Base-by-base conservation (phyloP, 2,888 invertebrate genomes). In the Agrotis clavis region DNA sequence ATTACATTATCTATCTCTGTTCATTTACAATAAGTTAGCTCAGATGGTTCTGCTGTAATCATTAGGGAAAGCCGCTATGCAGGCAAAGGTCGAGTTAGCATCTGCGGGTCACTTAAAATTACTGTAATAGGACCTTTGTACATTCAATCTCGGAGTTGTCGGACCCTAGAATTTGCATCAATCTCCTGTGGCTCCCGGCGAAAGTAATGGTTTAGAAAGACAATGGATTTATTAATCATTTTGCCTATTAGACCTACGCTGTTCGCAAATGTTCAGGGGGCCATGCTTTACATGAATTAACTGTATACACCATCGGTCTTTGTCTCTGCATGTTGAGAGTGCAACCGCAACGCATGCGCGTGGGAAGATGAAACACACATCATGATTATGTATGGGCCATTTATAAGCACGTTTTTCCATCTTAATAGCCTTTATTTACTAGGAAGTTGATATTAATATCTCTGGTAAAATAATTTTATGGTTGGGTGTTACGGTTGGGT, bases 361-460 rank as follows among this genome's bases (percentile, higher is more conserved):
- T 90, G 87, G 90, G 89, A 87, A 88, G 88, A 89, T 87, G 86
- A 83, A 85, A 84, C 81, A 84, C 75, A 86, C 77, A 76, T 82
- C 81, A 85, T 83, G 79, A 90, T 85, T 84, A 75, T 77, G 70
- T 83, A 90, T 90, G 87, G 88, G 85, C 84, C 74, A 89, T 88
- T 86, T 82, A 84, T 85, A 86, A 86, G 85, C 86, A 87, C 73
- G 75, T 85, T 82, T 81, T 82, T 78, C 72, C 76, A 73, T 79
- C 75, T 72, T 74, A 86, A 84, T 85, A 84, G 85, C 73, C 81
- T 86, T 85, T 87, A 87, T 87, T 85, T 85, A 84, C 79, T 74
- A 85, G 86, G 85, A 88, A 88, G 82, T 81, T 74, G 56, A 65
- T 73, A 62, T 57, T 80, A 57, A 80, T 67, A 77, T 65, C 61